These are phyloP conservation scores for Hydrolagus affinis DNA, from an alignment of 2,113 vertebrate species.

Conservation along the genomic window DNA sequence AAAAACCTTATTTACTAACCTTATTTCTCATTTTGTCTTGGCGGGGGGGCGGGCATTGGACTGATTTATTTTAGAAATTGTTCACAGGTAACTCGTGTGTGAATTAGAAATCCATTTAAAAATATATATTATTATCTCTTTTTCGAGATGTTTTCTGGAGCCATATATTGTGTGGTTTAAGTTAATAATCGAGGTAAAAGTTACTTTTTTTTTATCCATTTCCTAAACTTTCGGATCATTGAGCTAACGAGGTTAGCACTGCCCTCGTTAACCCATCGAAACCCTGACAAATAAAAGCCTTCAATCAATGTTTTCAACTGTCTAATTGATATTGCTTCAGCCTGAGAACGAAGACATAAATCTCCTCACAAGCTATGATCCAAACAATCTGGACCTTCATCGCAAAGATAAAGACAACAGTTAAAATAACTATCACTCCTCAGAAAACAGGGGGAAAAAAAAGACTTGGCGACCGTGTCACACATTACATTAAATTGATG, in stretches of 20 bases:
- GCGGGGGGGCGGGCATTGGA: no score
- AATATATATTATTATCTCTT: background rate
- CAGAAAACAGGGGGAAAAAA: background rate
- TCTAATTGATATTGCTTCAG: background rate
- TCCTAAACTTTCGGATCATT: background rate
- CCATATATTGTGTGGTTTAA: background rate
- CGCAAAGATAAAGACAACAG: background rate
- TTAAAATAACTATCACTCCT: background rate
- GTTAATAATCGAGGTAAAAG: background rate
- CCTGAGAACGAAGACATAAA: background rate
- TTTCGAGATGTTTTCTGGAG: background rate
- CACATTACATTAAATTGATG: background rate
- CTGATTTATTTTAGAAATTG: background rate
- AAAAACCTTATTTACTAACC: no score
- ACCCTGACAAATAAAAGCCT: no score
- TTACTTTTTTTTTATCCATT: background rate
- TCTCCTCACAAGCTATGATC: background rate
- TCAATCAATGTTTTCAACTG: no score
- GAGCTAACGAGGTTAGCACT: no score
- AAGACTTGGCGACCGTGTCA: background rate
- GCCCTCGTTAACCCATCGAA: no score
- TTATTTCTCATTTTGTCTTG: no score
- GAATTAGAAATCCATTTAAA: no score
- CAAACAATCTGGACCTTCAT: background rate
- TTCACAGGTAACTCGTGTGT: no score